Percentiles rank a stretch among this genome's conserved stretches.
Conservation (phyloP, 2,888 invertebrate genomes). For the Teleiodes luculella region DNA sequence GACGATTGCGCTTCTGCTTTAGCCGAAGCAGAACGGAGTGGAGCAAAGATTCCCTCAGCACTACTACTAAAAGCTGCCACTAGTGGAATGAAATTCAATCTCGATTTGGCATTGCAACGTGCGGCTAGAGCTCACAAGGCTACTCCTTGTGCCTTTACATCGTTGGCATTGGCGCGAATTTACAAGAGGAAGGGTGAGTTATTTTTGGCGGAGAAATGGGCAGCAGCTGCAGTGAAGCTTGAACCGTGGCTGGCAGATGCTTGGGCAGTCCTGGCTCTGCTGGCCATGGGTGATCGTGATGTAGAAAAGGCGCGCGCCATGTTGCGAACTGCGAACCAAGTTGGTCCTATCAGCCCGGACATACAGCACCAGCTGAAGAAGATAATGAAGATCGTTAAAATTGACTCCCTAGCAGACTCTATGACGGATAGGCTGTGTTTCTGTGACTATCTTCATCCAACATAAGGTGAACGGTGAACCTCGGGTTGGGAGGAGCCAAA, state of each 20-base stretch:
- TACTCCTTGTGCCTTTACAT: conserved; percentile 55
- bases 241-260: conserved; percentile 64
- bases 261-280: conserved; percentile 60
- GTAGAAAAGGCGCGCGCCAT: conserved; percentile 52
- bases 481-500: too few species aligned
- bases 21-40: conserved; percentile 48
- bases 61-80: conserved; percentile 54
- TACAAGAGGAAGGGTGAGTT: conserved; percentile 46
- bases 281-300: conserved; percentile 52
- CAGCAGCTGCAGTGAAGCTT: conserved; percentile 53
- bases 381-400: conserved; percentile 40
- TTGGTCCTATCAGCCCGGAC: conserved; percentile 51
- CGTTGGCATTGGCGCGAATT: conserved; percentile 54
- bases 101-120: conserved; percentile 51
- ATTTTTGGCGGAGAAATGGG: conserved; percentile 60
- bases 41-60: conserved; percentile 43
- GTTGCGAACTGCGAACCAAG: conserved; percentile 61
- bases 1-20: conserved; percentile 49
- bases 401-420: conserved; percentile 48
- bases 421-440: conserved; percentile 56
- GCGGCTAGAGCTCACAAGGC: conserved; percentile 61
- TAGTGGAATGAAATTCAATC: conserved; percentile 40
- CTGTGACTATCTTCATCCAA: conserved; percentile 40
- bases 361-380: conserved; percentile 49
- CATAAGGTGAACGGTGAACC: not conserved